phyloP scores from a whole-genome alignment of 1,140 invertebrate species.

The Drosophila varians region DNA sequence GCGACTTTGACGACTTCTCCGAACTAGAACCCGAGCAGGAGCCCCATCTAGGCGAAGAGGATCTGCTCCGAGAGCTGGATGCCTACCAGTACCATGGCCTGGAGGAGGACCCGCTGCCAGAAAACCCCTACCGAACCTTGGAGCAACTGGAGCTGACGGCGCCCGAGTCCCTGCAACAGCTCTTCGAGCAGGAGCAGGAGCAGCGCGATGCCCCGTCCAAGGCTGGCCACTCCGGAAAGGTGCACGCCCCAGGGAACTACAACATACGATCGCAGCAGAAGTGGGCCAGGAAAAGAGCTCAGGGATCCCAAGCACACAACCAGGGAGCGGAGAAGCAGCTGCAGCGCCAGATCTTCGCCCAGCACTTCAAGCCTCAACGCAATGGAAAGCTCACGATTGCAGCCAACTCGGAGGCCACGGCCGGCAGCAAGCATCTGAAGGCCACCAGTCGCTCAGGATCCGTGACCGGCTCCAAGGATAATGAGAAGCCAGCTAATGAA shows the following conservation, averaged over 20 bases:
- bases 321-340: conserved; percentile 40
- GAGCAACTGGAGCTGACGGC: conserved; percentile 59
- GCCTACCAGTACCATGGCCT: conserved; percentile 76
- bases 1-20: conserved; percentile 76
- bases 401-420: conserved; percentile 66
- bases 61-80: conserved; percentile 69
- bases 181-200: conserved; percentile 60
- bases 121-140: conserved; percentile 64
- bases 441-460: conserved; percentile 42
- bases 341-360: conserved; percentile 73
- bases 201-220: conserved; percentile 48
- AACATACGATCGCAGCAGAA: conserved; percentile 74
- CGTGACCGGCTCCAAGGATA: conserved; percentile 37
- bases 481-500: conserved; percentile 34
- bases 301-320: conserved; percentile 8
- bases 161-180: conserved; percentile 63
- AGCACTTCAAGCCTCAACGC: conserved; percentile 72
- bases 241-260: conserved; percentile 46
- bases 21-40: conserved; percentile 63
- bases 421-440: conserved; percentile 66
- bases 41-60: conserved; percentile 59
- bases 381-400: conserved; percentile 53
- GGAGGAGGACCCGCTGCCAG: conserved; percentile 59
- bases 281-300: conserved; percentile 69
- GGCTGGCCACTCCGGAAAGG: conserved; percentile 13